phyloP scores from a whole-genome alignment of 2,888 invertebrate species.

The Nudaria mundana region DNA sequence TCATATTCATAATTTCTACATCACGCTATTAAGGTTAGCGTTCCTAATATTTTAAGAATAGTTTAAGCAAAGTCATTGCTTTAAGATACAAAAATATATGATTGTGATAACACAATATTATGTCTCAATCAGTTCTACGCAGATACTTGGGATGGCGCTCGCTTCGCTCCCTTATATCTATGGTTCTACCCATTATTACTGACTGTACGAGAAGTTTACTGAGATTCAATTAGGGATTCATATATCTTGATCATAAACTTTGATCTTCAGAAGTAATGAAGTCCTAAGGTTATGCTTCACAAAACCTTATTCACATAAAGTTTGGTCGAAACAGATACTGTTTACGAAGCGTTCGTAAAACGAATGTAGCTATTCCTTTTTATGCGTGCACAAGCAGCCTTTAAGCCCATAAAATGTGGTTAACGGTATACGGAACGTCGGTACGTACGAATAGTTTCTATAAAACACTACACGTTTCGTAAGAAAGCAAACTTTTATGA shows the following conservation, averaged over 20 bases:
- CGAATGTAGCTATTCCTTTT: conserved; percentile 7
- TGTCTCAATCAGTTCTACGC: too few relatives aligned
- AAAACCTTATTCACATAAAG: conserved; percentile 6
- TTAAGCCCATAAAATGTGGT: conserved; percentile 3
- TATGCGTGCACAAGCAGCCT: conserved; percentile 8
- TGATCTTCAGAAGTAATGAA: conserved; percentile 1
- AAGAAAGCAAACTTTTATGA: neutral
- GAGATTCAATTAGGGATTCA: neutral
- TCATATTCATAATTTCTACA: too few relatives aligned
- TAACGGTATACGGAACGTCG: neutral
- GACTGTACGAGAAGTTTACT: neutral
- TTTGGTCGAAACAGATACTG: conserved; percentile 7
- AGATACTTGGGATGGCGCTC: too few relatives aligned
- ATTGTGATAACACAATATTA: too few relatives aligned
- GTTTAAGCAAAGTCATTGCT: too few relatives aligned
- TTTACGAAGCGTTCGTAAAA: conserved; percentile 16
- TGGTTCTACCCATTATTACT: too few relatives aligned
- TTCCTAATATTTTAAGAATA: too few relatives aligned
- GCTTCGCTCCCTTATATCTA: too few relatives aligned
- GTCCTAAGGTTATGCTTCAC: neutral
- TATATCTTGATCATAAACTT: neutral
- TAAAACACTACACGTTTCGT: neutral
- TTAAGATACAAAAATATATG: too few relatives aligned
- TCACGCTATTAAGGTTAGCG: too few relatives aligned
- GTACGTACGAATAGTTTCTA: neutral